Evolutionary conservation across 2,888 invertebrate genomes (phyloP).

Genomic region (Ecliptopera silaceata): DNA sequence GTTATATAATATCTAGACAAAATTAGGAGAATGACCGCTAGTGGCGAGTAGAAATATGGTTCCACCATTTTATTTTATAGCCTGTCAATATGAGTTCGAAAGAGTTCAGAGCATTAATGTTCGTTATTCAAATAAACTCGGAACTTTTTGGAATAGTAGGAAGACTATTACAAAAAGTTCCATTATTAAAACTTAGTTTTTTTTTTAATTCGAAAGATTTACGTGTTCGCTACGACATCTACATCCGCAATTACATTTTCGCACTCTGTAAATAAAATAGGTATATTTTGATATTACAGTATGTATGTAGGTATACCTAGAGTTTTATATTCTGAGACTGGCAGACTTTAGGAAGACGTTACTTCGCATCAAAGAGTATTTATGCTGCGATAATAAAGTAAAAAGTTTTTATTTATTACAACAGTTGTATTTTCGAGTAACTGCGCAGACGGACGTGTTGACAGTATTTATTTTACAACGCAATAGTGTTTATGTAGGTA

Average conservation of each 20-base stretch:
- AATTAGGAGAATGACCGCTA: conserved; percentile 11
- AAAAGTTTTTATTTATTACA: conserved; percentile 8
- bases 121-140: background rate
- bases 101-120: background rate
- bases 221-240: background rate
- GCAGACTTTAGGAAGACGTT: background rate
- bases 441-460: background rate
- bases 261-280: conserved; percentile 2
- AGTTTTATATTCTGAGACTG: background rate
- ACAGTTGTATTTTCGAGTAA: conserved; percentile 6
- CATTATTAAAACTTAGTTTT: too few species aligned
- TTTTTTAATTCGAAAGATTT: too few species aligned
- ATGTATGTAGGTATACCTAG: background rate
- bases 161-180: background rate
- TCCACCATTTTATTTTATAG: background rate
- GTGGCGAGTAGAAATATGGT: background rate
- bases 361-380: conserved; percentile 5
- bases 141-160: background rate
- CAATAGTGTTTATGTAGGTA: background rate
- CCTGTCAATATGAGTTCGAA: conserved; percentile 3
- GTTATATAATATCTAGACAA: conserved; percentile 22
- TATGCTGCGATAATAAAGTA: background rate
- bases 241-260: background rate
- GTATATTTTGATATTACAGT: background rate
- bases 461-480: conserved; percentile 1